Evolutionary conservation across 2,113 vertebrate genomes (phyloP), one percentile per base, ranked within the genome.

Genomic region (Eonycteris spelaea): DNA sequence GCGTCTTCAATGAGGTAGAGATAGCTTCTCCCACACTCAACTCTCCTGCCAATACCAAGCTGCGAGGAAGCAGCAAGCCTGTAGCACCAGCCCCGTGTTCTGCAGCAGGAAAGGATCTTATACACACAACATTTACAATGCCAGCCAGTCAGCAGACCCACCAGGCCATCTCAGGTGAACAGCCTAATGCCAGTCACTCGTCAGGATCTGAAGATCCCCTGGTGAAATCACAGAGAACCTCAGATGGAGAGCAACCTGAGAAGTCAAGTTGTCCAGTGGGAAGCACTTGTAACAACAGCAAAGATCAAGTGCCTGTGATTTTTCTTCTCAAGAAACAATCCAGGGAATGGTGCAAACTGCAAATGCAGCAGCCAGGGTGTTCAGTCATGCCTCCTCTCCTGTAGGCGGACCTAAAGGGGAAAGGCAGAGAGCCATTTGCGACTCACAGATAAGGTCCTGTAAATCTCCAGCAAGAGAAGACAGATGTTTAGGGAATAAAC

Each of bases 151-250:
- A 97, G 91, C 96, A 93, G 75, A 68, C 96, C 75, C 85, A 90
- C 92, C 98, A 97, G 90, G 96, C 95, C 18, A 84, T 96, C 90
- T 97, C 97, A 88, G 94, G 51, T 21, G 94, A 94, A 71, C 90
- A 96, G 48, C 91, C 90, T 4, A 97, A 85, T 45, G 84, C 84
- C 0, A 96, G 97, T 51, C 43, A 96, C 57, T 85, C 95, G 75
- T 68, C 22, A 0, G 97, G 95, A 55, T 82, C 87, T 82, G 98
- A 97, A 74, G 98, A 98, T 67, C 89, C 94, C 67, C 91, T 65
- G 61, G 28, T 84, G 57, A 96, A 97, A 55, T 70, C 91, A 6
- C 97, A 91, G 75, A 97, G 97, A 95, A 90, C 98, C 97, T 78
- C 97, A 96, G 57, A 96, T 18, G 86, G 86, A 82, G 70, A 48